Evolutionary conservation across 2,797 vertebrate genomes (phyloP), one percentile per base, ranked within the genome.

Genomic region (Argentina silus): DNA sequence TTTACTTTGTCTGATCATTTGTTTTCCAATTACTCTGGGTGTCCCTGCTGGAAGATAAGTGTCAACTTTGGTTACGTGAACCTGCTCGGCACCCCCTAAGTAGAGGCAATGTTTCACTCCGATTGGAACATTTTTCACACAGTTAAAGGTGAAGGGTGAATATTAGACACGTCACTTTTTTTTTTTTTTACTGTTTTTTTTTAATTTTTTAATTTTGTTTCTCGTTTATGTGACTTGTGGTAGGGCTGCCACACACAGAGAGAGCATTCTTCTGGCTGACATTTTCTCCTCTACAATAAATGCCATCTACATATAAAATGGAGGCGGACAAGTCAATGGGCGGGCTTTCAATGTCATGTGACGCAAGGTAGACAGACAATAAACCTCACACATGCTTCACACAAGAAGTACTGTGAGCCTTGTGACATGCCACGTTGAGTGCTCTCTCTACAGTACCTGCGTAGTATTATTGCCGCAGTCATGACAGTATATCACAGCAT

Each of bases 1-100:
- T 91, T 81, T 82, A 82, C 86, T 89, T 89, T 87, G 88, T 88
- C 88, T 90, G 86, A 89, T 91, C 89, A 85, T 91, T 92, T 91
- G 88, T 90, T 92, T 92, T 90, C 85, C 91, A 89, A 91, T 91
- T 91, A 90, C 51, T 55, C 67, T 19, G 75, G 59, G 55, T 83
- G 86, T 89, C 88, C 78, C 90, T 86, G 85, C 81, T 48, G 83
- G 89, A 85, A 81, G 83, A 79, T 84, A 83, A 83, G 85, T 90
- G 89, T 91, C 91, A 89, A 83, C 86, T 88, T 83, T 80, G 80
- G 86, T 90, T 89, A 87, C 72, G 69, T 83, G 83, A 86, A 81
- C 83, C 78, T 53, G 77, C 74, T 88, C 76, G 81, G 76, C 80
- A 79, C 85, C 87, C 70, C 75, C 79, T 84, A 87, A 91, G 87